Base-by-base conservation (phyloP, 2,113 vertebrate genomes). In the Hystrix cristata region DNA sequence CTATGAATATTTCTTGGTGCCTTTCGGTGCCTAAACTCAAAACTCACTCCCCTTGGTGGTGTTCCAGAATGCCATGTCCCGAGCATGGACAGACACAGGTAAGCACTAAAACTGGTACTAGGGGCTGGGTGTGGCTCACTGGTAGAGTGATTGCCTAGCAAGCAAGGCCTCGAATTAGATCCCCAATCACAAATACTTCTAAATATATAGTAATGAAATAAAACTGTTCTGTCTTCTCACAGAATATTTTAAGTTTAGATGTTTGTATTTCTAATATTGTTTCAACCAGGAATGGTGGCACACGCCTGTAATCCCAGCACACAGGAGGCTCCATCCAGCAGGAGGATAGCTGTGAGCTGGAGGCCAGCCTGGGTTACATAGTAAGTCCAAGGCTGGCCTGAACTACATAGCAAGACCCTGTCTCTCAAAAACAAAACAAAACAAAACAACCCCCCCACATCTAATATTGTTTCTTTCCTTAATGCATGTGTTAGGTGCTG, bases 191-290 rank as follows among this genome's bases (percentile, higher is more conserved):
- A 65, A 71, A 55, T 27, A n/a, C 19, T n/a, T 34, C 3, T 19
- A 78, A 78, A 79, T 9, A 21, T 16, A 12, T 6, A 53, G 2
- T 51, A 51, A 78, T 21, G 7, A 57, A 38, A 82, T 9, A 16
- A 65, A 84, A 43, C 6, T 34, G 29, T 81, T 46, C 88, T 93
- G 82, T 19, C 29, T 82, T 94, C 23, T 72, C 67, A 87, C 5
- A 78, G n/a, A 93, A 89, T 71, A 69, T 67, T 74, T 95, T 38
- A 91, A 84, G 27, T 55, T 80, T 57, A 67, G 67, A 88, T 67
- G 12, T 64, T 57, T 92, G 46, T 57, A 55, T 64, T 76, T 55
- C 86, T 72, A 38, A 38, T 38, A 38, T 38, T 38, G 38, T 38
- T 38, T 38, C 38, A 38, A 38, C 38, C 38, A 38, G 38, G 38